phyloP scores from a whole-genome alignment of 35 echinoderm and acorn worm genomes.

The Heliocidaris tuberculata region DNA sequence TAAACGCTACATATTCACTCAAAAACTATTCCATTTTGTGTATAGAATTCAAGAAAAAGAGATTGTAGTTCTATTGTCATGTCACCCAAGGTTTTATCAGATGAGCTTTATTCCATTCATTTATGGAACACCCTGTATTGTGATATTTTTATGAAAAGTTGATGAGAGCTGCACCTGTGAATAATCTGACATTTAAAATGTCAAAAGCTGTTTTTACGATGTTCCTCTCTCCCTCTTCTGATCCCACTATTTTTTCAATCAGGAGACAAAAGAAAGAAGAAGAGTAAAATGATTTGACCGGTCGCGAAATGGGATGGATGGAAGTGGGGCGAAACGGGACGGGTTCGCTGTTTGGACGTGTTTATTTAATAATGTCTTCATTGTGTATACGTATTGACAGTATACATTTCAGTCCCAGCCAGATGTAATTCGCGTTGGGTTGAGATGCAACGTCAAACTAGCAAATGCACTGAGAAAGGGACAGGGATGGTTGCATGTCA shows the following conservation, averaged over 20 bases:
- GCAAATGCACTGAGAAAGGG: neutral
- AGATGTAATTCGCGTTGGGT: slow-evolving; percentile 40
- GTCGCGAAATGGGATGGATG: neutral
- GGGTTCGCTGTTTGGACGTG: slow-evolving; percentile 38
- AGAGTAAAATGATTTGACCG: slow-evolving; percentile 13
- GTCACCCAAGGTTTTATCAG: neutral
- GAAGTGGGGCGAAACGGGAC: slow-evolving; percentile 26
- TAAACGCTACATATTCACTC: neutral
- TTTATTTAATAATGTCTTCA: slow-evolving; percentile 55
- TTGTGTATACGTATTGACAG: slow-evolving; percentile 51
- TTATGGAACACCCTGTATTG: slow-evolving; percentile 14
- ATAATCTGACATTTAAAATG: slow-evolving; percentile 54
- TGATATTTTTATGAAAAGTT: slow-evolving; percentile 46
- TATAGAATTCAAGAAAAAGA: neutral
- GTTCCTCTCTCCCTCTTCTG: neutral
- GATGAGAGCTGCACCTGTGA: slow-evolving; percentile 50
- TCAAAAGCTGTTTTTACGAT: slow-evolving; percentile 46
- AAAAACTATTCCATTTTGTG: neutral
- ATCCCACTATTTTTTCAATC: neutral
- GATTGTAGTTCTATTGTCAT: neutral
- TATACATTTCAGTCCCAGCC: slow-evolving; percentile 43
- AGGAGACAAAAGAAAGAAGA: neutral
- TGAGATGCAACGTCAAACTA: slow-evolving; percentile 6
- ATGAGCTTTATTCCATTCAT: neutral
- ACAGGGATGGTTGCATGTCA: neutral